phyloP scores from a whole-genome alignment of 2,797 vertebrate species.

The Triplophysa yarkandensis region DNA sequence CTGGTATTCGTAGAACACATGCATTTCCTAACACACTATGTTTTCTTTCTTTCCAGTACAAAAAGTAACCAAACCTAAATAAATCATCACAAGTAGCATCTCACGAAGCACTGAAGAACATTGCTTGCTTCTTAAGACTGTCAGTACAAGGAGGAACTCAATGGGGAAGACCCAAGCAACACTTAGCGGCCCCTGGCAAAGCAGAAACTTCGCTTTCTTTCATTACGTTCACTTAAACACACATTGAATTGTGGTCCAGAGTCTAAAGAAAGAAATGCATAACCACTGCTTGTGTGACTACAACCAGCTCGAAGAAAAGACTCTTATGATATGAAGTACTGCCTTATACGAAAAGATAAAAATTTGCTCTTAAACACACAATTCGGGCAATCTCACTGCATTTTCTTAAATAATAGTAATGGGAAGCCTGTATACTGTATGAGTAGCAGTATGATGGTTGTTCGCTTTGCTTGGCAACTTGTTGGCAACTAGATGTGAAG shows the following conservation, averaged over 20 bases:
- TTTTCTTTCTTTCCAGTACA: neutral
- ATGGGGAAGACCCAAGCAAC: constrained; percentile 8
- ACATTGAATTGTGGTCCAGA: constrained; percentile 20
- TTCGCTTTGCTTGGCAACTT: neutral
- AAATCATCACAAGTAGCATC: too few species aligned
- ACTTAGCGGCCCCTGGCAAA: neutral
- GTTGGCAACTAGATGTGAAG: neutral
- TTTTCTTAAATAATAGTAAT: neutral
- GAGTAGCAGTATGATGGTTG: constrained; percentile 1
- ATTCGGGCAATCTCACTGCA: neutral
- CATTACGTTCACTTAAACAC: constrained; percentile 29
- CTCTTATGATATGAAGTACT: constrained; percentile 10
- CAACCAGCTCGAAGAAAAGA: neutral
- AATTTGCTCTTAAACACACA: neutral
- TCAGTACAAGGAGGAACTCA: constrained; percentile 3
- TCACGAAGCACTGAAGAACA: too few species aligned
- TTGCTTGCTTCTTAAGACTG: too few species aligned
- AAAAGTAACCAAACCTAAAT: too few species aligned
- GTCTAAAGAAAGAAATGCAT: neutral
- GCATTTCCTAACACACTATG: neutral
- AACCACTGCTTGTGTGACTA: constrained; percentile 2
- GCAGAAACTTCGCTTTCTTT: neutral
- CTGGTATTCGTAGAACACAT: neutral
- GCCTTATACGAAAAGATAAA: neutral
- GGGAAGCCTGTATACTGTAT: neutral